Evolutionary conservation across 2,888 invertebrate genomes (phyloP).

Genomic region (Zygothrica quintamaculata): DNA sequence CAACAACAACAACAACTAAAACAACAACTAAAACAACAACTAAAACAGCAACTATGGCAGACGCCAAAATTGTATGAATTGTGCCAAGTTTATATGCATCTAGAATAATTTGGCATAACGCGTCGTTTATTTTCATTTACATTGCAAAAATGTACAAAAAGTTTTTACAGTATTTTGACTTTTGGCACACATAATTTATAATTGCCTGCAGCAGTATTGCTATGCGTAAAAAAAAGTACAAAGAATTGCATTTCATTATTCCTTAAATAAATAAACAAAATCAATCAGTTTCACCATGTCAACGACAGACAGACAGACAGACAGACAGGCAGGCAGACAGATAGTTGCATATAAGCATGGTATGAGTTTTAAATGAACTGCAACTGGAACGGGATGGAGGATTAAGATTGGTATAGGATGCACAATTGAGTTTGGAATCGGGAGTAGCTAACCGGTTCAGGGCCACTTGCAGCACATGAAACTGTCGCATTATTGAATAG

Average conservation of each 20-base stretch:
- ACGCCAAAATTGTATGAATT: constrained; percentile 35
- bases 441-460: constrained; percentile 34
- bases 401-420: background rate
- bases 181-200: constrained; percentile 54
- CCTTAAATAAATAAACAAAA: constrained; percentile 50
- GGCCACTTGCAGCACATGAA: constrained; percentile 36
- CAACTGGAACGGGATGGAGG: background rate
- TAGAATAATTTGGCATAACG: constrained; percentile 2
- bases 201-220: constrained; percentile 23
- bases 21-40: background rate
- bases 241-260: constrained; percentile 36
- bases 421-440: background rate
- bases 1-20: background rate
- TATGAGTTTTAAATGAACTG: background rate
- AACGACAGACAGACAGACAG: constrained; percentile 22
- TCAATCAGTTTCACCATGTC: constrained; percentile 39
- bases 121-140: constrained; percentile 49
- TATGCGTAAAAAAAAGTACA: constrained; percentile 22
- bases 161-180: constrained; percentile 49
- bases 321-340: constrained; percentile 23
- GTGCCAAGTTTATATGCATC: constrained; percentile 58
- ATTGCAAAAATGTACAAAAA: constrained; percentile 44
- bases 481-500: constrained; percentile 56
- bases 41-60: constrained; percentile 18
- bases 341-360: too few species aligned